A percentile compares a stretch with the other conserved stretches of the same genome.
Evolutionary conservation across 2,113 vertebrate genomes (phyloP).

Genomic region (Gambusia affinis): DNA sequence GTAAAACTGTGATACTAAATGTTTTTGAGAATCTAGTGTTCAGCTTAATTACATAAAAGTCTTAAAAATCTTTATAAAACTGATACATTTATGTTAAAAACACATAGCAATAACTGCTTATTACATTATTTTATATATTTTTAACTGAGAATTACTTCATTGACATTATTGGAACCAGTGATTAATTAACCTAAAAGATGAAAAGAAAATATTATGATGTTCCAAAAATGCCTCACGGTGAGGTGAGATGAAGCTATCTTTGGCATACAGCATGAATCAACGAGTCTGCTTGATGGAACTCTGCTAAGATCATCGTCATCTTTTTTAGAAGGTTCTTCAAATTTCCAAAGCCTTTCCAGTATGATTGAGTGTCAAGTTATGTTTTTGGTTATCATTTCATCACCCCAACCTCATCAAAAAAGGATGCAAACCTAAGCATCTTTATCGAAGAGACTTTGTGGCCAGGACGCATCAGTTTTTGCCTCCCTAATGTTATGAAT

Average conservation of each 20-base stretch:
- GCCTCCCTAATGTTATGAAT: conserved; percentile 23
- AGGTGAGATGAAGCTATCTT: neutral
- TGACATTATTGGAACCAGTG: no score
- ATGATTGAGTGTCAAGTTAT: neutral
- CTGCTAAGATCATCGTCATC: neutral
- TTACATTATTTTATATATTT: no score
- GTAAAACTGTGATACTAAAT: no score
- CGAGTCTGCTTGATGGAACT: neutral
- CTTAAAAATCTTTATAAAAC: no score
- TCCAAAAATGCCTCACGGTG: neutral
- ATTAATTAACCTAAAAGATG: no score
- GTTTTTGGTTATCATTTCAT: neutral
- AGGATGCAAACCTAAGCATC: neutral
- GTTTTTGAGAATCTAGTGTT: no score
- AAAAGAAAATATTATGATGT: neutral
- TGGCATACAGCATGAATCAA: neutral
- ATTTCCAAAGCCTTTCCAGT: neutral
- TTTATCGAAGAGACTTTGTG: conserved; percentile 21
- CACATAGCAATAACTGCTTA: no score
- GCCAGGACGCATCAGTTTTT: conserved; percentile 18
- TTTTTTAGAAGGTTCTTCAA: neutral
- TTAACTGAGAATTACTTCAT: no score
- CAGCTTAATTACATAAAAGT: no score
- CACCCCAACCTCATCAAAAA: neutral
- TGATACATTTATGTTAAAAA: no score